phyloP scores from a whole-genome alignment of 2,888 invertebrate genomes.

The Agriotes lineatus region DNA sequence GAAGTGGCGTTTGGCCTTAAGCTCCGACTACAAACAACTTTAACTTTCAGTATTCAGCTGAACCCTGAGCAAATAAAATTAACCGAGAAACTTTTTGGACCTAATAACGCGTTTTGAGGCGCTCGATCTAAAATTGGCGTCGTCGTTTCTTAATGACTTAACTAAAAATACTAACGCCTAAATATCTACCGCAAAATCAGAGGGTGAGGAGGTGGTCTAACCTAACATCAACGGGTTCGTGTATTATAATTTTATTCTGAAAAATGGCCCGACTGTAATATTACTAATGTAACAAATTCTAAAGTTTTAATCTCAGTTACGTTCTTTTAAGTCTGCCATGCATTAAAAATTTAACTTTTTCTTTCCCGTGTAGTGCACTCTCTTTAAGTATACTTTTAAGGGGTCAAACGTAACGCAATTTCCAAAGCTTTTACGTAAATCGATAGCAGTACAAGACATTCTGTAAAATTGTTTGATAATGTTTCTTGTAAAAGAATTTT shows the following conservation, averaged over 20 bases:
- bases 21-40: constrained; percentile 22
- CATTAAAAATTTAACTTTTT: constrained; percentile 14
- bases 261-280: background rate
- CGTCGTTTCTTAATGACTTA: background rate
- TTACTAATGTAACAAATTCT: background rate
- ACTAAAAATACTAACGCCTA: background rate
- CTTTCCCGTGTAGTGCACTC: constrained; percentile 19
- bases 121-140: constrained; percentile 1
- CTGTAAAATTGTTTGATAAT: background rate
- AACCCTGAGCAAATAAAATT: constrained; percentile 29
- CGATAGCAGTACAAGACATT: background rate
- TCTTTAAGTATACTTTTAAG: constrained; percentile 20
- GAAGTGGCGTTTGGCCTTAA: constrained; percentile 24
- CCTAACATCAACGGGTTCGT: background rate
- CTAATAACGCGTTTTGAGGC: background rate
- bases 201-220: background rate
- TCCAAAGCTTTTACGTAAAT: constrained; percentile 25
- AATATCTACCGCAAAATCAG: background rate
- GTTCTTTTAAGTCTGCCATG: background rate
- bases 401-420: constrained; percentile 22
- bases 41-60: constrained; percentile 16
- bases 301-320: constrained; percentile 11
- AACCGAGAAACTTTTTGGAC: constrained; percentile 20
- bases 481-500: no score
- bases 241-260: background rate